Base-by-base conservation (phyloP, 2,113 vertebrate genomes). In the Rhea americana region DNA sequence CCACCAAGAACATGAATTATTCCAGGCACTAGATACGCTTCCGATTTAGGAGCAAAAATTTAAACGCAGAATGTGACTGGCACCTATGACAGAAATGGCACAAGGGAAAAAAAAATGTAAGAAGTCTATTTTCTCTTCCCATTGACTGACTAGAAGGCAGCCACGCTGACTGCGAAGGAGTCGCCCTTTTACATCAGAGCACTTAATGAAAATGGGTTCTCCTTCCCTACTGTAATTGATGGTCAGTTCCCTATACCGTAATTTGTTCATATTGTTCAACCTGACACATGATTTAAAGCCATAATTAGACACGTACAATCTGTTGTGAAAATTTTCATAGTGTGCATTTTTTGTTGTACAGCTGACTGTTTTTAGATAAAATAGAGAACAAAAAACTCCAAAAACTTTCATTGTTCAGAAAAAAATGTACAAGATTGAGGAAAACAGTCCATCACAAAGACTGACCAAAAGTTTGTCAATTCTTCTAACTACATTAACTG, bases 11-110 rank as follows among this genome's bases (percentile, higher is more conserved):
- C 26, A 35, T 15, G 32, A 53, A 17, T 67, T 39, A 72, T 14
- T 47, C 22, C n/a, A 35, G 20, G 18, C 5, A n/a, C 4, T 41
- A 30, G 0, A 1, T 30, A 28, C 12, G 5, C 14, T 26, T 43
- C 19, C 65, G 14, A 51, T 51, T n/a, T 68, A 19, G 47, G 39
- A 73, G 13, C 11, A 58, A 73, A 83, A 68, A 35, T 35, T 21
- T 76, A 62, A 66, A 20, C 5, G 41, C 13, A 56, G 21, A 9
- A 5, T 71, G 4, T 30, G 26, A 77, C 0, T 63, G 35, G 20
- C 53, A 65, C 19, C 30, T 32, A 17, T 7, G 21, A 4, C 76
- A 76, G 39, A 65, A 80, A 62, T 0, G 4, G 5, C 6, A 18
- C 2, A 41, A 5, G 30, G 53, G 35, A 35, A 37, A 89, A 85